These are phyloP conservation scores for Pygmarrhopalites habei DNA, from an alignment of 1,140 invertebrate species.

Conservation along the genomic window DNA sequence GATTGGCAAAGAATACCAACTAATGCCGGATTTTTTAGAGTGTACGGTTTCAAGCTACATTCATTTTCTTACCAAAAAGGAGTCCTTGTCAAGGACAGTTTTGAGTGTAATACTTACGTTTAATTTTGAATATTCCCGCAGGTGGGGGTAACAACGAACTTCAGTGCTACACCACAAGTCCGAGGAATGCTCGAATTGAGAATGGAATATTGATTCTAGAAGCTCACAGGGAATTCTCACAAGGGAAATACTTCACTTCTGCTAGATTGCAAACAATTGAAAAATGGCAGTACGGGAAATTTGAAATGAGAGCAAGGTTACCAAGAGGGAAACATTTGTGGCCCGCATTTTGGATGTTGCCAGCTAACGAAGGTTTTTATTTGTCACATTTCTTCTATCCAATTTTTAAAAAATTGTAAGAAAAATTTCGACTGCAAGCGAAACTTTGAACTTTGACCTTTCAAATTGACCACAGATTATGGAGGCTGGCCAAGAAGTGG, in stretches of 20 bases:
- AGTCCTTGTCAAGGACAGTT: no score
- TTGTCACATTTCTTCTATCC: no score
- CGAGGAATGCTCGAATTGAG: conserved; percentile 26
- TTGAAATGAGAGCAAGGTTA: conserved; percentile 33
- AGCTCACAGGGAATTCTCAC: conserved; percentile 22
- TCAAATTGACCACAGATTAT: no score
- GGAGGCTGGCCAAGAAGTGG: conserved; percentile 46
- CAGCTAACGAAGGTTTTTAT: conserved; percentile 12
- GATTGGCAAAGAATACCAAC: no score
- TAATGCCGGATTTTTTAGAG: no score
- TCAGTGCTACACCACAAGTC: conserved; percentile 32
- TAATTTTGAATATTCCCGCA: conserved; percentile 4
- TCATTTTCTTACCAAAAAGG: no score
- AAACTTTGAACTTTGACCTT: no score
- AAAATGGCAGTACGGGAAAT: conserved; percentile 32
- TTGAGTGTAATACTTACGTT: no score
- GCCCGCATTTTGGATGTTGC: conserved; percentile 45
- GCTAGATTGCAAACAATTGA: conserved; percentile 28
- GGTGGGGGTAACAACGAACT: conserved; percentile 31
- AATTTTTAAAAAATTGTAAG: no score
- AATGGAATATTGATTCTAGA: conserved; percentile 23
- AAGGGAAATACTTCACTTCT: conserved; percentile 31
- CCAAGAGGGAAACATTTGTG: conserved; percentile 36
- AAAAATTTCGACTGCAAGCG: no score
- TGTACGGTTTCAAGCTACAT: no score